Evolutionary conservation across 2,888 invertebrate species (phyloP).

Genomic region (Caenorhabditis doughertyi): DNA sequence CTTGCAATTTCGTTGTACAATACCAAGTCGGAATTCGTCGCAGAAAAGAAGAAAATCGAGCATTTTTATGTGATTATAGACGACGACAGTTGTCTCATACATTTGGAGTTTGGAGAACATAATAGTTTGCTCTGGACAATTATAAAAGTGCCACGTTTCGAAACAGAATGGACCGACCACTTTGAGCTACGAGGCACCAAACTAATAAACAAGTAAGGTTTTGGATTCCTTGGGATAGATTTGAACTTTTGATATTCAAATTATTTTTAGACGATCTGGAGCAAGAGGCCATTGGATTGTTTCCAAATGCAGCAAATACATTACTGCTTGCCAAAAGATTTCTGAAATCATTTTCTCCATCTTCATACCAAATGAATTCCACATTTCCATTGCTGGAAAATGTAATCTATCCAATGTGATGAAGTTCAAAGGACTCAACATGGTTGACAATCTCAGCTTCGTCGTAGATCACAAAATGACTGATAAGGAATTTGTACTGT

Average conservation of each 20-base stretch:
- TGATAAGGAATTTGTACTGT: neutral
- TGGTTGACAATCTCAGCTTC: conserved; percentile 1
- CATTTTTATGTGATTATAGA: neutral
- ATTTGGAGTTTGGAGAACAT: neutral
- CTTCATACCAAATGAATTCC: neutral
- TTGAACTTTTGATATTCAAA: no score
- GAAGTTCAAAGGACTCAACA: neutral
- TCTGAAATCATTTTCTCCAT: neutral
- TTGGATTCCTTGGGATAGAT: no score
- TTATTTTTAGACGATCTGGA: neutral
- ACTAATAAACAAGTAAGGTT: no score
- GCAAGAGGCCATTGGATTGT: neutral
- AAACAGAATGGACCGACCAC: neutral
- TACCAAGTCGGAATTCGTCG: neutral
- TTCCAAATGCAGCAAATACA: conserved; percentile 4
- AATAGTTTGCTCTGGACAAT: conserved; percentile 6
- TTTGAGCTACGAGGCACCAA: no score
- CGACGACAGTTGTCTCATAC: neutral
- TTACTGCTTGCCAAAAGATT: neutral
- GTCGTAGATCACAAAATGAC: neutral
- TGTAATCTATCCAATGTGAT: neutral
- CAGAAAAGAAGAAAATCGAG: neutral
- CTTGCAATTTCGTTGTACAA: neutral
- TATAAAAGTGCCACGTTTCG: neutral
- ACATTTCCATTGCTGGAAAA: neutral